Conservation (phyloP, 2,888 invertebrate species). For the Macrophya alboannulata region DNA sequence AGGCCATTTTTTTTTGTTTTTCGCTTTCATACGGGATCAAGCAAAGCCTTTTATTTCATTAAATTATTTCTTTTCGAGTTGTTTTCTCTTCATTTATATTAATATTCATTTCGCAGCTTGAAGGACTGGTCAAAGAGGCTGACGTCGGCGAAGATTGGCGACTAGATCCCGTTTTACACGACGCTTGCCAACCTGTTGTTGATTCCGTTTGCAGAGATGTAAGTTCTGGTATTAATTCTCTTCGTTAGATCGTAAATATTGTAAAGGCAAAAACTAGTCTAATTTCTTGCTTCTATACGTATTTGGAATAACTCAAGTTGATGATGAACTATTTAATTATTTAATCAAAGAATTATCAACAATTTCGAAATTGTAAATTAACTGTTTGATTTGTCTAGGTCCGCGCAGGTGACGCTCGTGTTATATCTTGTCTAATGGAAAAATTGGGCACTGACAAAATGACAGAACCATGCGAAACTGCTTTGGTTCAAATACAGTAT, state of each 20-base stretch:
- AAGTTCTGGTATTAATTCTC: conserved; percentile 68
- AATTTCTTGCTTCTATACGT: neutral
- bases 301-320: neutral
- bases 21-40: conserved; percentile 6
- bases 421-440: conserved; percentile 97
- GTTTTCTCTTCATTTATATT: neutral
- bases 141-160: conserved; percentile 98
- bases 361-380: neutral
- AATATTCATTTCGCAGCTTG: conserved; percentile 82
- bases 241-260: conserved; percentile 1
- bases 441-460: conserved; percentile 92
- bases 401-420: conserved; percentile 89
- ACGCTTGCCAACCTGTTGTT: conserved; percentile 93
- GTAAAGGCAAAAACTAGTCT: conserved; percentile 2
- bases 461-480: conserved; percentile 94
- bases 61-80: neutral
- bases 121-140: conserved; percentile 90
- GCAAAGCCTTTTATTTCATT: neutral
- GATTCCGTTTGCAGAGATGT: conserved; percentile 88
- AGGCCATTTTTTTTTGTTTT: neutral
- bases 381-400: conserved; percentile 78
- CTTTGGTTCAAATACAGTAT: conserved; percentile 97
- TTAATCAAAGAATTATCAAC: neutral
- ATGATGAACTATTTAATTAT: neutral
- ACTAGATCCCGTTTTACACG: conserved; percentile 94